Percentiles rank a stretch among this genome's conserved stretches.
These are phyloP conservation scores for Paracanthobrama guichenoti DNA, from an alignment of 2,113 vertebrate genomes.

Conservation along the genomic window DNA sequence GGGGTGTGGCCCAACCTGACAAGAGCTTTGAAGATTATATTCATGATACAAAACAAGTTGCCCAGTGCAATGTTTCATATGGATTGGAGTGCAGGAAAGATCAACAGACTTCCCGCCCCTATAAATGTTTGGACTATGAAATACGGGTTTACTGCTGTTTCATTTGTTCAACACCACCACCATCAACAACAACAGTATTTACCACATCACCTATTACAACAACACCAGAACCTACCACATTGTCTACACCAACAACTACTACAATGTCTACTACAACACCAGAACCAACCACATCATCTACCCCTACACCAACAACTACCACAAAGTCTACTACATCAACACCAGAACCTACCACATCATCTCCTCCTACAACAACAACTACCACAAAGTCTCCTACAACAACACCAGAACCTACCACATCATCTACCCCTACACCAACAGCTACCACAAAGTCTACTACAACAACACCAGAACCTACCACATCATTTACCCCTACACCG, in stretches of 20 bases:
- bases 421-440: neutral
- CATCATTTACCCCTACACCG: neutral
- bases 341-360: neutral
- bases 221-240: neutral
- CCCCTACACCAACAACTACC: neutral
- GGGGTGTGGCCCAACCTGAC: neutral
- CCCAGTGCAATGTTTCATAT: slow-evolving; percentile 55
- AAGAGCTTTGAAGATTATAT: slow-evolving; percentile 41
- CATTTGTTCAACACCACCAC: neutral
- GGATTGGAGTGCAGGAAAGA: slow-evolving; percentile 53
- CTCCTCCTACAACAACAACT: neutral
- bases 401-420: neutral
- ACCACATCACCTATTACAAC: neutral
- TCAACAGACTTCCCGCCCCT: neutral
- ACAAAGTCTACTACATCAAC: neutral
- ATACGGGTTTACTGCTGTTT: slow-evolving; percentile 56
- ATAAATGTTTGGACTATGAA: slow-evolving; percentile 60
- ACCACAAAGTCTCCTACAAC: neutral
- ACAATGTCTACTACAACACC: neutral
- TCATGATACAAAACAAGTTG: neutral
- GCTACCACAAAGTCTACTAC: neutral
- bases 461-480: neutral
- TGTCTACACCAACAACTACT: neutral
- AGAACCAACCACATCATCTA: neutral
- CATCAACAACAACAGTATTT: neutral